Evolutionary conservation across 2,888 invertebrate genomes (phyloP), one percentile per base, ranked within the genome.

Genomic region (Athalia circularis): DNA sequence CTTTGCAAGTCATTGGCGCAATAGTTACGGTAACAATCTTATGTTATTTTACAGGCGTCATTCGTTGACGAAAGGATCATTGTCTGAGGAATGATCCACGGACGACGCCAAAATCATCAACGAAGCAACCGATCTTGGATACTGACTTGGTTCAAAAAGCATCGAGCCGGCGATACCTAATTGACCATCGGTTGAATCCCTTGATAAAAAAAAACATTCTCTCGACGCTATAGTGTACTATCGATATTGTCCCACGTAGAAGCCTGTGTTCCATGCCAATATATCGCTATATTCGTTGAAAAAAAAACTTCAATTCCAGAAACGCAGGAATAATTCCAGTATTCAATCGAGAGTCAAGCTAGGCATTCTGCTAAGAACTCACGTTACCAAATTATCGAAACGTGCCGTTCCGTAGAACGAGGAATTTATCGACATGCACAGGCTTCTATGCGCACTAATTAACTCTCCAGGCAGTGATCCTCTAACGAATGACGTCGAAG

Each of bases 41-140:
- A 75, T 75, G 75, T 75, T 75, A n/a, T 75, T 72, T 75, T 75
- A 75, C 75, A 75, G 75, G 75, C 75, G 75, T 75, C 75, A 75
- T 75, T 75, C 75, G 75, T 75, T 75, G 75, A 75, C 75, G 75
- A 75, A 72, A 62, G 75, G 75, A 75, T 75, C 75, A 75, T 75
- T 75, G 75, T 75, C 75, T 64, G 62, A 50, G 75, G 75, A 64
- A 75, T 75, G 75, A 75, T 75, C 75, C 62, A 64, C 50, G 75
- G 75, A 75, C 75, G 48, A 64, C 75, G 75, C 29, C 62, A 61
- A 75, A 62, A 50, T 52, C 75, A 75, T 62, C 75, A 50, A 64
- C 50, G 75, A 75, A 75, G 75, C 75, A 62, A 75, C 62, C 50
- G 75, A 62, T 64, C 75, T 75, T 75, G 75, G 75, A 75, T 62